Evolutionary conservation across 2,888 invertebrate species (phyloP).

Genomic region (Listrodromus nycthemerus): DNA sequence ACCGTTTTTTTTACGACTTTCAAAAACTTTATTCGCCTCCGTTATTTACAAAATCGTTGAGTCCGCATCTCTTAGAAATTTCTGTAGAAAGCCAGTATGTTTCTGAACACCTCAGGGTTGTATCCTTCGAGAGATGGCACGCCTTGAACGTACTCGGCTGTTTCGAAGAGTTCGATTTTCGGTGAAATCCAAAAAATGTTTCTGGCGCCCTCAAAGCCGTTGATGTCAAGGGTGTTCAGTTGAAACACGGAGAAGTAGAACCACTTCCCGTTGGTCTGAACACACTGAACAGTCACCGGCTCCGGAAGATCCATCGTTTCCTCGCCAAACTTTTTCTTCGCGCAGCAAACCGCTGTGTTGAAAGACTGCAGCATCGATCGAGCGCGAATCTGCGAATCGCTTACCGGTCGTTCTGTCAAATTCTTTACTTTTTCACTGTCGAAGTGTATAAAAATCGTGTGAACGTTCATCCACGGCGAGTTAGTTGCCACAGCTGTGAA

Average conservation of each 20-base stretch:
- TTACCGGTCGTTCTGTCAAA: slow-evolving; percentile 89
- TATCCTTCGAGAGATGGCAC: slow-evolving; percentile 90
- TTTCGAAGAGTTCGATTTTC: slow-evolving; percentile 88
- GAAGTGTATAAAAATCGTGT: slow-evolving; percentile 92
- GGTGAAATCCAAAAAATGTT: slow-evolving; percentile 93
- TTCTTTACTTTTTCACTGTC: slow-evolving; percentile 89
- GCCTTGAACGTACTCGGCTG: slow-evolving; percentile 88
- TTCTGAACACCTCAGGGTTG: slow-evolving; percentile 91
- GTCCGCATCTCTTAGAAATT: slow-evolving; percentile 84
- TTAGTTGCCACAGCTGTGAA: slow-evolving; percentile 85
- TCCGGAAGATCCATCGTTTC: slow-evolving; percentile 88
- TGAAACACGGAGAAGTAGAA: slow-evolving; percentile 94
- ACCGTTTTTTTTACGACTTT: not conserved
- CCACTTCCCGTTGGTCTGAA: slow-evolving; percentile 91
- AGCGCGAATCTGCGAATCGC: slow-evolving; percentile 88
- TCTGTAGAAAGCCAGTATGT: slow-evolving; percentile 92
- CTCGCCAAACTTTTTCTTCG: slow-evolving; percentile 90
- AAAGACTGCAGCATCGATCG: slow-evolving; percentile 91
- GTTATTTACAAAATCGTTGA: slow-evolving; percentile 50
- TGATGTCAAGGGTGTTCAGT: slow-evolving; percentile 91
- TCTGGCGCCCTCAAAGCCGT: slow-evolving; percentile 86
- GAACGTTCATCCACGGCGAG: slow-evolving; percentile 87
- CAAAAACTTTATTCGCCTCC: slow-evolving; percentile 19
- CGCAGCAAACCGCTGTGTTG: slow-evolving; percentile 91
- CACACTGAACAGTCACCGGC: slow-evolving; percentile 93